phyloP scores from a whole-genome alignment of 2,888 invertebrate species.

The Agrochola lota region DNA sequence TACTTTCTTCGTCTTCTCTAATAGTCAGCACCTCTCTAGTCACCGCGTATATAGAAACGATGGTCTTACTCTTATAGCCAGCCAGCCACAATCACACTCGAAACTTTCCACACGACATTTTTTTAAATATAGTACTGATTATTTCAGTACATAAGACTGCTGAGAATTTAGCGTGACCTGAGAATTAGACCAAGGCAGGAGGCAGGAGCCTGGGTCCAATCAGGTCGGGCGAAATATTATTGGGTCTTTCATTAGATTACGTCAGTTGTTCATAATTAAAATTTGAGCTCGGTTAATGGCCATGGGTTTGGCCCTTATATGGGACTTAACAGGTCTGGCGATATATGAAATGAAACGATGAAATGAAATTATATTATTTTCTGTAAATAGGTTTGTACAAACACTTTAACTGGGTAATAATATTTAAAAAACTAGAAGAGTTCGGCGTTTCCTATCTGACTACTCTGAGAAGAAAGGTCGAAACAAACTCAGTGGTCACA shows the following conservation, averaged over 20 bases:
- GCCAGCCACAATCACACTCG: neutral
- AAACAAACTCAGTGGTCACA: too few relatives aligned
- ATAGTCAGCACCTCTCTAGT: too few relatives aligned
- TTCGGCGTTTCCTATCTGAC: too few relatives aligned
- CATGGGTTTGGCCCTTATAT: neutral
- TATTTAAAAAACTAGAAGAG: too few relatives aligned
- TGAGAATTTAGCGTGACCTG: neutral
- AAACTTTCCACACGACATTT: neutral
- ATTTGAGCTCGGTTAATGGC: neutral
- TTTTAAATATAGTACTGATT: neutral
- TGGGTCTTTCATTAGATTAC: neutral
- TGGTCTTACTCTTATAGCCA: too few relatives aligned
- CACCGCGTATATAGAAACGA: too few relatives aligned
- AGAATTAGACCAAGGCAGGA: neutral
- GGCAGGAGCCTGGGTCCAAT: neutral
- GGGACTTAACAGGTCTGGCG: neutral
- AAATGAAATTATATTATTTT: too few relatives aligned
- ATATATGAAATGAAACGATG: neutral
- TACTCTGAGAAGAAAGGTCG: too few relatives aligned
- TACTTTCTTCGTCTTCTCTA: too few relatives aligned
- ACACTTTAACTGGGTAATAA: too few relatives aligned
- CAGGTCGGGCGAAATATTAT: neutral
- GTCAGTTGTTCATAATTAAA: neutral
- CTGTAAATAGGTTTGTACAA: too few relatives aligned
- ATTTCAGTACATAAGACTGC: neutral